Percentiles rank a stretch among this genome's conserved stretches.
Conservation (phyloP, 2,113 vertebrate genomes). For the Toxotes jaculatrix region DNA sequence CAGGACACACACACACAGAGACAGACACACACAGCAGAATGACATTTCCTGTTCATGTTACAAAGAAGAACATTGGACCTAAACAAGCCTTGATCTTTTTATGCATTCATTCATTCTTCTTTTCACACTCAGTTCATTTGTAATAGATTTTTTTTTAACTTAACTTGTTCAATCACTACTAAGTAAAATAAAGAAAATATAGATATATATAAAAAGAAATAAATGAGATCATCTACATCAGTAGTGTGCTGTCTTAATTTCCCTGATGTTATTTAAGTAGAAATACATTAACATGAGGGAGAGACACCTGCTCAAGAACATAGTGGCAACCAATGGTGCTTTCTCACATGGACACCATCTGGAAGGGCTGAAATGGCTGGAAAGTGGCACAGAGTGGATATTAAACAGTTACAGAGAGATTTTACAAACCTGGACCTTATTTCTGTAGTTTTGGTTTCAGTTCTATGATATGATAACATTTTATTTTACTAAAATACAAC, state of each 20-base stretch:
- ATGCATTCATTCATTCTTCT: background rate
- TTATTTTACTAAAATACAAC: background rate
- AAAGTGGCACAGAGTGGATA: slow-evolving; percentile 37
- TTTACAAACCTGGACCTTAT: slow-evolving; percentile 7
- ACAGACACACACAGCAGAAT: slow-evolving; percentile 33
- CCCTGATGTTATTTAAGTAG: background rate
- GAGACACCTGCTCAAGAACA: slow-evolving; percentile 63
- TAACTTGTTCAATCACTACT: background rate
- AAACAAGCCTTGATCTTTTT: slow-evolving; percentile 81
- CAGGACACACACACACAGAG: slow-evolving; percentile 48
- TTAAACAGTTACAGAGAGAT: slow-evolving; percentile 5
- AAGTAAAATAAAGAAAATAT: background rate
- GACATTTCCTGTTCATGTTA: slow-evolving; percentile 76
- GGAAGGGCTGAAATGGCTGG: slow-evolving; percentile 52
- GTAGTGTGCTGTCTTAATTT: background rate
- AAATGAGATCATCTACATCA: background rate
- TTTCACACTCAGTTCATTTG: background rate
- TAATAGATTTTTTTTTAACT: background rate
- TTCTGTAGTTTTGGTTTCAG: background rate
- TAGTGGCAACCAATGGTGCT: slow-evolving; percentile 47
- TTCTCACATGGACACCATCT: slow-evolving; percentile 62
- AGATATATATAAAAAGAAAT: background rate
- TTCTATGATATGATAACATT: background rate
- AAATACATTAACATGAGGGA: slow-evolving; percentile 55
- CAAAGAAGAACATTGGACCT: slow-evolving; percentile 75